Conservation (phyloP, 2,888 invertebrate species). For the Seira ritae region DNA sequence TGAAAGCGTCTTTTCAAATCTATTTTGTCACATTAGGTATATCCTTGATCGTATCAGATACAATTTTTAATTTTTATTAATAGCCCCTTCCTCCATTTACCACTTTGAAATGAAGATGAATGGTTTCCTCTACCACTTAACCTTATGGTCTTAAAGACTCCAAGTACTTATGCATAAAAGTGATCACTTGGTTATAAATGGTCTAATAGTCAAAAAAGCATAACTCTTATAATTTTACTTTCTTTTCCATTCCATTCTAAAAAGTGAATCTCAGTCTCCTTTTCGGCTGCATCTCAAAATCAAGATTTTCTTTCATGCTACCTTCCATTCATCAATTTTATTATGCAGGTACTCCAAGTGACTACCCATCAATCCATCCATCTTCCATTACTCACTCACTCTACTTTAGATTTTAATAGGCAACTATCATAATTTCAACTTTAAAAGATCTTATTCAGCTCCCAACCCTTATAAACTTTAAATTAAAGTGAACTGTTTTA, state of each 20-base stretch:
- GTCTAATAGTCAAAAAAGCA: too few species aligned
- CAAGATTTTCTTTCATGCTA: too few species aligned
- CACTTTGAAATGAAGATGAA: constrained; percentile 5
- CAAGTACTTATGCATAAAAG: too few species aligned
- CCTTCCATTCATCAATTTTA: constrained; percentile 16
- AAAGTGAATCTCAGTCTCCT: constrained; percentile 5
- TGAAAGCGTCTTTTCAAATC: too few species aligned
- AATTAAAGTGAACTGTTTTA: constrained; percentile 27
- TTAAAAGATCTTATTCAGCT: background rate
- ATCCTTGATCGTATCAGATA: background rate
- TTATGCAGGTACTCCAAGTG: background rate
- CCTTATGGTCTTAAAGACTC: background rate
- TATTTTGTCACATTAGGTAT: too few species aligned
- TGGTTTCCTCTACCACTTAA: constrained; percentile 15
- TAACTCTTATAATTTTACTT: background rate
- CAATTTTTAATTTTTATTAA: background rate
- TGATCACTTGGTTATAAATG: too few species aligned
- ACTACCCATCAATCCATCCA: constrained; percentile 4
- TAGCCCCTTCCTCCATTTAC: background rate
- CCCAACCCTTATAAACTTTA: constrained; percentile 24
- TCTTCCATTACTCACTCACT: constrained; percentile 9
- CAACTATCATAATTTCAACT: constrained; percentile 8
- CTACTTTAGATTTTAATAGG: constrained; percentile 18
- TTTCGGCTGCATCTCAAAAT: too few species aligned
- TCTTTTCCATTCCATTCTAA: background rate